Evolutionary conservation across 2,888 invertebrate species (phyloP).

Genomic region (Noctua pronuba): DNA sequence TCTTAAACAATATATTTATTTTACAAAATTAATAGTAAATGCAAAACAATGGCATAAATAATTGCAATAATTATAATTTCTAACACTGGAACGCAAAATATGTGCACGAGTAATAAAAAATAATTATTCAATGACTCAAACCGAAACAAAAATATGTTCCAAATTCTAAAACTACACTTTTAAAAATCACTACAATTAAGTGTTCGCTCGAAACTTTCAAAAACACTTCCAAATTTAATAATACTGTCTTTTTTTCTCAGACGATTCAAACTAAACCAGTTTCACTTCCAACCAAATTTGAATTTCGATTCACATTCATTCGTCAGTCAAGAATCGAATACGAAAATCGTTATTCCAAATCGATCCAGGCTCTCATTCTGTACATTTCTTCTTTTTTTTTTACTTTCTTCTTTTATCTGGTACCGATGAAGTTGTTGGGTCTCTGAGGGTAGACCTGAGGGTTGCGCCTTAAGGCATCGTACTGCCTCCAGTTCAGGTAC

Average conservation of each 20-base stretch:
- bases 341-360: conserved; percentile 22
- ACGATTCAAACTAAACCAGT: background rate
- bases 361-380: conserved; percentile 24
- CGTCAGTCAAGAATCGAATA: conserved; percentile 36
- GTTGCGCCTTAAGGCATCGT: conserved; percentile 82
- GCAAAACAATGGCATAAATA: conserved; percentile 27
- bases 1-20: conserved; percentile 22
- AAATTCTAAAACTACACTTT: background rate
- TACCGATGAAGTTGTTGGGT: conserved; percentile 72
- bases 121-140: conserved; percentile 1
- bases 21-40: conserved; percentile 37
- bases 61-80: conserved; percentile 1
- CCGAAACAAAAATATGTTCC: background rate
- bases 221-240: conserved; percentile 18
- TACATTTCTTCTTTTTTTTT: conserved; percentile 24
- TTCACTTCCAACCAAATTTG: conserved; percentile 6
- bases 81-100: conserved; percentile 3
- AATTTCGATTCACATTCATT: conserved; percentile 41
- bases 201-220: background rate
- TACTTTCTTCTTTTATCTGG: conserved; percentile 40
- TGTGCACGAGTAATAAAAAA: background rate
- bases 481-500: conserved; percentile 63
- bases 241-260: conserved; percentile 34
- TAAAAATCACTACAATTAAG: background rate
- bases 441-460: conserved; percentile 80